Conservation (phyloP, 2,888 invertebrate species). For the Cartodere bifasciata region DNA sequence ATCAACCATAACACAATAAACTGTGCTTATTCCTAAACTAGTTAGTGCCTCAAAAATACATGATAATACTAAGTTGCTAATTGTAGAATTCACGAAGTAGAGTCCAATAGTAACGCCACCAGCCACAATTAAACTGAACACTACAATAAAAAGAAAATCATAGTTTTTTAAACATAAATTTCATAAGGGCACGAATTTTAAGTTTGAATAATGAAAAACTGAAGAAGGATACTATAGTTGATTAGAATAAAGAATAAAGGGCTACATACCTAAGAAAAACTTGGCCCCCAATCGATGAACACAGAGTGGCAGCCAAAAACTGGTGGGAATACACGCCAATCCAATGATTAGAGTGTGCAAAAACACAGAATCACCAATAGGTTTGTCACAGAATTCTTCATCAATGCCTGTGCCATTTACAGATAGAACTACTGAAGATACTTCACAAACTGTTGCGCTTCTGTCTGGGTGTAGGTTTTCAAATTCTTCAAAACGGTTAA, state of each 20-base stretch:
- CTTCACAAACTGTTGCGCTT: conserved; percentile 64
- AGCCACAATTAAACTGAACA: conserved; percentile 61
- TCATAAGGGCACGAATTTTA: too few relatives aligned
- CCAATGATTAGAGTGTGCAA: conserved; percentile 69
- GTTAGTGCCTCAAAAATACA: conserved; percentile 71
- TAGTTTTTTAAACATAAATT: conserved; percentile 1
- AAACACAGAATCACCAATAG: conserved; percentile 55
- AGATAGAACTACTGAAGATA: conserved; percentile 47
- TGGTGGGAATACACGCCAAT: conserved; percentile 67
- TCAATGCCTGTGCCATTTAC: conserved; percentile 24
- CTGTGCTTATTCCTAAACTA: conserved; percentile 65
- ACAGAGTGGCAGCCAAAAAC: conserved; percentile 64
- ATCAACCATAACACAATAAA: conserved; percentile 71
- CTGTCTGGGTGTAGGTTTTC: conserved; percentile 52
- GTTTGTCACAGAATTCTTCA: conserved; percentile 48
- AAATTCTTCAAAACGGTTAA: conserved; percentile 69
- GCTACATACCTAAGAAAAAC: conserved; percentile 70
- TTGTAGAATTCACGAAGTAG: conserved; percentile 59
- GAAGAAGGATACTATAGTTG: too few relatives aligned
- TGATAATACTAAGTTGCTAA: conserved; percentile 59
- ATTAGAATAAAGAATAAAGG: too few relatives aligned
- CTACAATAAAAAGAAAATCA: conserved; percentile 33
- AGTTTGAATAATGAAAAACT: too few relatives aligned
- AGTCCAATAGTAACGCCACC: conserved; percentile 60
- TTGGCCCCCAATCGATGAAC: conserved; percentile 70